Conservation (phyloP, 30 jellyfish, hydroid and myxozoan species). For the Hydractinia symbiolongicarpus region DNA sequence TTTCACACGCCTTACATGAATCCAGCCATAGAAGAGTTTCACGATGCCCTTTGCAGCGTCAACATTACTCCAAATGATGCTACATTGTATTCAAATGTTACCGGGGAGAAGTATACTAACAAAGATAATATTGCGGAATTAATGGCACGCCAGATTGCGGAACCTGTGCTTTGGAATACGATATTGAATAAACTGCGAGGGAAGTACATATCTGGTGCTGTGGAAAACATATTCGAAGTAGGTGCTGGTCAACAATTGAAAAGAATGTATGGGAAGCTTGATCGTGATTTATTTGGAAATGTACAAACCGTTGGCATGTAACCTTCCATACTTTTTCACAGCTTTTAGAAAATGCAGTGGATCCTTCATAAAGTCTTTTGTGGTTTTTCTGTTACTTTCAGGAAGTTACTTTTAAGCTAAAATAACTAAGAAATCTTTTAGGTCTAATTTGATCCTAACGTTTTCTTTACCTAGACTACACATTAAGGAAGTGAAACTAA, state of each 20-base stretch:
- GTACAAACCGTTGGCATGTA: too few relatives aligned
- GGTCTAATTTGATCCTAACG: too few relatives aligned
- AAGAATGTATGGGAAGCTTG: conserved; percentile 55
- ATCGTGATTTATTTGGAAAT: background rate
- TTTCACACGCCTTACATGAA: conserved; percentile 90
- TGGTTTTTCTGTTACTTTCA: too few relatives aligned
- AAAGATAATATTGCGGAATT: conserved; percentile 50
- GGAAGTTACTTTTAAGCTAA: too few relatives aligned
- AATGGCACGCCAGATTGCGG: conserved; percentile 69
- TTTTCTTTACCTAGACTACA: too few relatives aligned
- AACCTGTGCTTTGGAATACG: conserved; percentile 72
- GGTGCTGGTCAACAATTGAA: conserved; percentile 75
- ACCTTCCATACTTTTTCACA: too few relatives aligned
- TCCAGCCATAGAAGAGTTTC: conserved; percentile 60
- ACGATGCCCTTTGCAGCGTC: conserved; percentile 43
- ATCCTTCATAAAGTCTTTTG: too few relatives aligned
- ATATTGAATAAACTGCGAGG: conserved; percentile 30
- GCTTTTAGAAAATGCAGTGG: too few relatives aligned
- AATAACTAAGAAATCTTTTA: too few relatives aligned
- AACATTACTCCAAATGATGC: conserved; percentile 34
- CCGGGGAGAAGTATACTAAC: conserved; percentile 61
- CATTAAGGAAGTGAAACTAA: too few relatives aligned
- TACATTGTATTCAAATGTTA: conserved; percentile 66
- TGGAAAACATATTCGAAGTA: conserved; percentile 50
- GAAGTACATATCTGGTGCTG: conserved; percentile 24